These are phyloP conservation scores for Cephalophus harveyi DNA, from an alignment of 2,113 vertebrate genomes.

Conservation along the genomic window DNA sequence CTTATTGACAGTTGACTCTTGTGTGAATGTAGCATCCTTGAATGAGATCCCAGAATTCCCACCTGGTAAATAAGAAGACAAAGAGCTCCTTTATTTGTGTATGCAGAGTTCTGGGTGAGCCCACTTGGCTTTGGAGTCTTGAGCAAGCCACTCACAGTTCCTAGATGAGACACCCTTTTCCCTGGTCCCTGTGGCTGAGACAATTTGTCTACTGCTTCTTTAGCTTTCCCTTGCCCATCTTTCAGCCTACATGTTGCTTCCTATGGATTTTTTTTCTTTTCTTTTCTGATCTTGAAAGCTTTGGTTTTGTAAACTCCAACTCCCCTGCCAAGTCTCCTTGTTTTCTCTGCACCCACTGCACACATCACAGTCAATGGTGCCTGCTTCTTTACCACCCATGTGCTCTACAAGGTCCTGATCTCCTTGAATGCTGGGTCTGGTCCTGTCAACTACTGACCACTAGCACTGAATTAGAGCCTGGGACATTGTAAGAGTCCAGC, in stretches of 20 bases:
- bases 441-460: not conserved
- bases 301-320: not conserved
- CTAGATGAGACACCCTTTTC: not conserved
- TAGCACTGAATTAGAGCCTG: not conserved
- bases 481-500: not conserved
- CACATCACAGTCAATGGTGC: too few species aligned
- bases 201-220: not conserved
- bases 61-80: not conserved
- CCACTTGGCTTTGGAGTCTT: not conserved
- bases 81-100: not conserved
- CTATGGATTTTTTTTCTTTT: not conserved
- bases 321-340: not conserved
- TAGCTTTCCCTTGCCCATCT: not conserved
- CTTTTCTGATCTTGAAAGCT: not conserved
- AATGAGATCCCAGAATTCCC: not conserved
- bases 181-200: not conserved
- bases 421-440: not conserved
- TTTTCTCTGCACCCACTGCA: accelerated
- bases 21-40: not conserved
- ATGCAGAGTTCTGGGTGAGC: not conserved
- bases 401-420: too few species aligned
- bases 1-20: not conserved
- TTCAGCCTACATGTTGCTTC: not conserved
- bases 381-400: not conserved
- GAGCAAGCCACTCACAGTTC: not conserved